Conservation (phyloP, 1,140 invertebrate species). For the Parasteatoda tepidariorum region DNA sequence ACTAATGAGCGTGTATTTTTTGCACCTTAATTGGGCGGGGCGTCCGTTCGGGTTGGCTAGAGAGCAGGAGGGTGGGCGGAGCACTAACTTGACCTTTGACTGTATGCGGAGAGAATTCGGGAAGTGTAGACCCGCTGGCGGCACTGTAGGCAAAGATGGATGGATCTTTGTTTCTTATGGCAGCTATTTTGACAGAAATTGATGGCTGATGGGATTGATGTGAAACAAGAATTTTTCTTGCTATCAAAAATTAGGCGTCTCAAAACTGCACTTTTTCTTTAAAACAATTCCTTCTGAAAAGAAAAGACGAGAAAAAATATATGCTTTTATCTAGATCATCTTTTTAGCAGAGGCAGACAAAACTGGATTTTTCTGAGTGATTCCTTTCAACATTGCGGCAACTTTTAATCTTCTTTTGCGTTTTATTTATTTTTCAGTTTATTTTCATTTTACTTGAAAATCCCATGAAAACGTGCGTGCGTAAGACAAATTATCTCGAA, state of each 20-base stretch:
- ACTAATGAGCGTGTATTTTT: slow-evolving; percentile 37
- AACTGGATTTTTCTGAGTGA: too few relatives aligned
- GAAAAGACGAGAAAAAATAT: neutral
- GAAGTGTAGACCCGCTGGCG: slow-evolving; percentile 37
- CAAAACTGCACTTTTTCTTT: neutral
- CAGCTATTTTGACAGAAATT: slow-evolving; percentile 40
- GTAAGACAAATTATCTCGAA: too few relatives aligned
- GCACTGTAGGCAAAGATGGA: slow-evolving; percentile 36
- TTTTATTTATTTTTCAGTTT: too few relatives aligned
- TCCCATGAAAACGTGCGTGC: too few relatives aligned
- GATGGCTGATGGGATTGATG: slow-evolving; percentile 20
- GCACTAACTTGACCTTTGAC: slow-evolving; percentile 49
- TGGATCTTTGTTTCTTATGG: slow-evolving; percentile 33
- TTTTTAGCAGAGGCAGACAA: too few relatives aligned
- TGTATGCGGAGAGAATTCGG: slow-evolving; percentile 18
- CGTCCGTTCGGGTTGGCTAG: slow-evolving; percentile 21
- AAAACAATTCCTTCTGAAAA: neutral
- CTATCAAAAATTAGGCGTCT: neutral
- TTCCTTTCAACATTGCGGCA: too few relatives aligned
- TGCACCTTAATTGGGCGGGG: neutral
- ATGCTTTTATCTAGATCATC: too few relatives aligned
- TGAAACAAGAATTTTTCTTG: neutral
- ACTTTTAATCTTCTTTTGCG: too few relatives aligned
- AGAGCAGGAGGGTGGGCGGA: slow-evolving; percentile 9
- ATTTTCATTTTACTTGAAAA: too few relatives aligned